Conservation (phyloP, 2,888 invertebrate species). For the Caenorhabditis zanzibari region DNA sequence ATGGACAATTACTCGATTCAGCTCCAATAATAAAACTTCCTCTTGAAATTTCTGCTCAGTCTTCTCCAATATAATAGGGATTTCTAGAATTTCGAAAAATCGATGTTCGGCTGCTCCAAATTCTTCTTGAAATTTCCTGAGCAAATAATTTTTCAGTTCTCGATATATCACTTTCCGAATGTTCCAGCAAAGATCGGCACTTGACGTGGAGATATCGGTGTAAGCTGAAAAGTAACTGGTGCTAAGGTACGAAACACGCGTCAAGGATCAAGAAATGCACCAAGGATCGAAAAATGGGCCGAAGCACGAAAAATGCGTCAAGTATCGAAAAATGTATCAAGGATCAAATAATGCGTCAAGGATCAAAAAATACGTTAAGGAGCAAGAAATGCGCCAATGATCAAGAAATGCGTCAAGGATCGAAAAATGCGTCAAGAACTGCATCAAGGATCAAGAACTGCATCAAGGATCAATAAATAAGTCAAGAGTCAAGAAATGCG, state of each 20-base stretch:
- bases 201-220: background rate
- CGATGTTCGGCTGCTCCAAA: background rate
- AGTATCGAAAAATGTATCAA: no score
- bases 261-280: no score
- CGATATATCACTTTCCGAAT: constrained; percentile 16
- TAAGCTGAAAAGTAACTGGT: constrained; percentile 21
- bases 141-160: constrained; percentile 17
- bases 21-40: background rate
- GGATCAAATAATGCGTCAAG: no score
- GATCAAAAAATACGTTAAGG: no score
- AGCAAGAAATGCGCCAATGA: no score
- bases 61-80: background rate
- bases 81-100: constrained; percentile 2
- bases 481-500: no score
- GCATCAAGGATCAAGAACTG: no score
- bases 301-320: no score
- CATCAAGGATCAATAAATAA: no score
- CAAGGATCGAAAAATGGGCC: no score
- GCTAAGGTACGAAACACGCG: background rate
- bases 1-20: constrained; percentile 10
- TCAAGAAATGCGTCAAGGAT: no score
- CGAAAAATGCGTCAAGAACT: background rate
- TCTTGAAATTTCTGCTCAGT: background rate
- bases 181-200: background rate
- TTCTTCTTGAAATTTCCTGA: background rate